These are phyloP conservation scores for Ostrea edulis DNA, from an alignment of 1,140 invertebrate genomes.

Conservation along the genomic window DNA sequence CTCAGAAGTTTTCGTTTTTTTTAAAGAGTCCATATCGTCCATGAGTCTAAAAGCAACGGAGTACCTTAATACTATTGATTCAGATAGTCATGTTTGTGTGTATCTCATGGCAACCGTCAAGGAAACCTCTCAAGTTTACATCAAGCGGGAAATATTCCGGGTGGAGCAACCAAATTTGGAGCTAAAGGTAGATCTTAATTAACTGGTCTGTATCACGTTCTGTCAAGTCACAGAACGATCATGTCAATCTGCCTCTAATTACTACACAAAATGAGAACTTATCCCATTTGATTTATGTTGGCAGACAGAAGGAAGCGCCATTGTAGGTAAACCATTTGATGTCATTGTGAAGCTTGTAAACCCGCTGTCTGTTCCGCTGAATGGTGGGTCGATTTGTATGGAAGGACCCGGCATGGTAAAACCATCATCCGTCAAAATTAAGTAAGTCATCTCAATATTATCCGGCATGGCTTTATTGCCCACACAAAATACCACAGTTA, in stretches of 20 bases:
- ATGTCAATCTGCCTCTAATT: neutral
- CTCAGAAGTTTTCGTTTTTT: neutral
- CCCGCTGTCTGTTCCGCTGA: constrained; percentile 69
- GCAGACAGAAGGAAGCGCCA: constrained; percentile 71
- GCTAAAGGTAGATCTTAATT: constrained; percentile 66
- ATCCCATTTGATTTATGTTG: constrained; percentile 39
- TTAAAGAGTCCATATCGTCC: constrained; percentile 61
- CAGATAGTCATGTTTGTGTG: constrained; percentile 71
- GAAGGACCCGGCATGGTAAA: constrained; percentile 73
- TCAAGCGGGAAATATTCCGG: constrained; percentile 66
- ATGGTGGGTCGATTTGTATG: constrained; percentile 68
- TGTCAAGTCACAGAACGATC: neutral
- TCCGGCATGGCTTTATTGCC: neutral
- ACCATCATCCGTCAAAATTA: constrained; percentile 68
- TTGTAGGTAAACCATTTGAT: constrained; percentile 70
- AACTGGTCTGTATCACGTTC: neutral
- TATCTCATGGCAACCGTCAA: constrained; percentile 69
- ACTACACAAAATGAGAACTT: neutral
- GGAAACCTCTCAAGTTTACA: constrained; percentile 70
- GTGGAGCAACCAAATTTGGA: constrained; percentile 74
- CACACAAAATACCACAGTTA: neutral
- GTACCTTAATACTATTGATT: constrained; percentile 68
- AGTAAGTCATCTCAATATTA: constrained; percentile 63
- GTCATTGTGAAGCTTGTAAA: constrained; percentile 72
- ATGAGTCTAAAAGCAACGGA: constrained; percentile 69